Evolutionary conservation across 2,797 vertebrate genomes (phyloP), one percentile per base, ranked within the genome.

Genomic region (Discoglossus pictus): DNA sequence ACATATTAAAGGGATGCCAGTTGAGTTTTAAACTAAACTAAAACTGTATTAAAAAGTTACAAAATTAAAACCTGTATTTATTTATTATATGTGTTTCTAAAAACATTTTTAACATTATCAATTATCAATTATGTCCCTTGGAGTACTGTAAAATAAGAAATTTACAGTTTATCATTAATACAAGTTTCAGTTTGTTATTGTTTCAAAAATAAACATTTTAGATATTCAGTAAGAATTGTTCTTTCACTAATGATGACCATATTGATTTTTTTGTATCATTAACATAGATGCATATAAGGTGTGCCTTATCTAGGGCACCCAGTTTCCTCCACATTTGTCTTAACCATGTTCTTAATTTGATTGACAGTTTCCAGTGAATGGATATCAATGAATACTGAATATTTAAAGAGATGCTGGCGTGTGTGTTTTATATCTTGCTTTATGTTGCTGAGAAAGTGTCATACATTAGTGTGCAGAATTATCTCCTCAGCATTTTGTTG

Each of bases 131-230:
- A n/a, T n/a, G n/a, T n/a, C n/a, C n/a, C n/a, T n/a, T n/a, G n/a
- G n/a, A n/a, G n/a, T n/a, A n/a, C n/a, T n/a, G n/a, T n/a, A n/a
- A n/a, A n/a, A n/a, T n/a, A n/a, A n/a, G n/a, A n/a, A n/a, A n/a
- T n/a, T n/a, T n/a, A n/a, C n/a, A n/a, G n/a, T n/a, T n/a, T n/a
- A n/a, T n/a, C n/a, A n/a, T n/a, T n/a, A n/a, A n/a, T n/a, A n/a
- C n/a, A n/a, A n/a, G n/a, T n/a, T n/a, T n/a, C n/a, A n/a, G n/a
- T n/a, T n/a, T n/a, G n/a, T n/a, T n/a, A n/a, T n/a, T n/a, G n/a
- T n/a, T n/a, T n/a, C n/a, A n/a, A n/a, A n/a, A n/a, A 61, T 46
- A 51, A 62, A 62, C 39, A 25, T 35, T 24, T 50, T 3, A 25
- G n/a, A 25, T 50, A 50, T 50, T 21, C 12, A n/a, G 23, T 13